phyloP scores from a whole-genome alignment of 2,797 vertebrate species.

The Bradypodion pumilum region DNA sequence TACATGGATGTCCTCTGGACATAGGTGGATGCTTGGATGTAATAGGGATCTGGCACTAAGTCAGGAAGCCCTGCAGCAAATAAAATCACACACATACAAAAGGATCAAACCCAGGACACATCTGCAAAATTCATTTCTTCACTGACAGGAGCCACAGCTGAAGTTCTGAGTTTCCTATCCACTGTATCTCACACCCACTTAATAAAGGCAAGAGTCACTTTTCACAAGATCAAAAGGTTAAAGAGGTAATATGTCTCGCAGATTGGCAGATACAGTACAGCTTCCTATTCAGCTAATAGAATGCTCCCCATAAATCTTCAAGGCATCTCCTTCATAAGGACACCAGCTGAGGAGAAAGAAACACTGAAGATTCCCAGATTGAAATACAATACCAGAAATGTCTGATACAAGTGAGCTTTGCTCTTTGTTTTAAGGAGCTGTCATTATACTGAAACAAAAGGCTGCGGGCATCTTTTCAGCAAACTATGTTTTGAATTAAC shows the following conservation, averaged over 20 bases:
- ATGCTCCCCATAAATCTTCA: constrained; percentile 14
- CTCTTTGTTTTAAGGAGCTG: not conserved
- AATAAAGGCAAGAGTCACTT: not conserved
- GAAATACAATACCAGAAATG: constrained; percentile 1
- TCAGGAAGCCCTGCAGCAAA: constrained; percentile 91
- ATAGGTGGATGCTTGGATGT: constrained; percentile 93
- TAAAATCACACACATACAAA: constrained; percentile 57
- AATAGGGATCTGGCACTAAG: constrained; percentile 95
- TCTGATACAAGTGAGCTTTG: not conserved
- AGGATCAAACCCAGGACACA: constrained; percentile 57
- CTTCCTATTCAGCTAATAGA: not conserved
- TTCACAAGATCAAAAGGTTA: constrained; percentile 14
- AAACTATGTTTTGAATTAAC: constrained; percentile 8
- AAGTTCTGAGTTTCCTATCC: not conserved
- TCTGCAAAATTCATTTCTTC: constrained; percentile 36
- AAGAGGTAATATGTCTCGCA: constrained; percentile 9
- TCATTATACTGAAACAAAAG: not conserved
- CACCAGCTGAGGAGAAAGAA: constrained; percentile 15
- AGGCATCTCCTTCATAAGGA: constrained; percentile 6
- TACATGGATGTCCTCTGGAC: constrained; percentile 96
- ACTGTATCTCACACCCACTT: not conserved
- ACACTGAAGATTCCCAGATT: not conserved
- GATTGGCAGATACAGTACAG: not conserved
- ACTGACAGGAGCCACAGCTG: not conserved
- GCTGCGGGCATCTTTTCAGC: not conserved